phyloP scores from a whole-genome alignment of 2,797 vertebrate species.

The Sardinella longiceps region DNA sequence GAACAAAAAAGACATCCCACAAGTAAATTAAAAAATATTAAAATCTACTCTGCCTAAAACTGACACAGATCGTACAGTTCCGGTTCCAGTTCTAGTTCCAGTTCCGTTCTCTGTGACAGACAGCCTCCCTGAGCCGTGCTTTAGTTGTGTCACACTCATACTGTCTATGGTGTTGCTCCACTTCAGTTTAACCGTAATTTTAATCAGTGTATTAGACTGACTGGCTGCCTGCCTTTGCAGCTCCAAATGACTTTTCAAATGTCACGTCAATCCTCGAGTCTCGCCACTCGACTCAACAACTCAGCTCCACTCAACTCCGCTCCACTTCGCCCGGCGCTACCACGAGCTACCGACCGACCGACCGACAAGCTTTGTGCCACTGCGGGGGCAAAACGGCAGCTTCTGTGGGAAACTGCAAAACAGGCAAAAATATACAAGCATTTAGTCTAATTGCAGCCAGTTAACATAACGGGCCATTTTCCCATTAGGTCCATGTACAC shows the following conservation, averaged over 20 bases:
- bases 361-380: not conserved
- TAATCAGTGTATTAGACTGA: not conserved
- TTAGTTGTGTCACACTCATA: too few relatives aligned
- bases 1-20: too few relatives aligned
- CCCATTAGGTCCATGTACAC: not conserved
- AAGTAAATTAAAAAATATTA: too few relatives aligned
- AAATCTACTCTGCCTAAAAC: too few relatives aligned
- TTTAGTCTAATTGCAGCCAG: constrained; percentile 1
- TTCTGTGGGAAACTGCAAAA: constrained; percentile 11
- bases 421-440: constrained; percentile 7
- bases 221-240: not conserved
- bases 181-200: not conserved
- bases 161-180: not conserved
- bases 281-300: too few relatives aligned
- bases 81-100: too few relatives aligned
- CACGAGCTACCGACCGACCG: not conserved
- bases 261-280: not conserved
- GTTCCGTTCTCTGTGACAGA: not conserved
- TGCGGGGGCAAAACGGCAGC: not conserved
- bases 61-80: too few relatives aligned
- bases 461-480: not conserved
- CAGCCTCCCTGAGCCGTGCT: too few relatives aligned
- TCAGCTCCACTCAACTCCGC: too few relatives aligned
- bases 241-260: not conserved
- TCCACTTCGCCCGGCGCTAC: not conserved